A percentile compares a stretch with the other conserved stretches of the same genome.
These are phyloP conservation scores for Hemicentrotus pulcherrimus DNA, from an alignment of 35 echinoderm and acorn worm genomes.

Conservation along the genomic window DNA sequence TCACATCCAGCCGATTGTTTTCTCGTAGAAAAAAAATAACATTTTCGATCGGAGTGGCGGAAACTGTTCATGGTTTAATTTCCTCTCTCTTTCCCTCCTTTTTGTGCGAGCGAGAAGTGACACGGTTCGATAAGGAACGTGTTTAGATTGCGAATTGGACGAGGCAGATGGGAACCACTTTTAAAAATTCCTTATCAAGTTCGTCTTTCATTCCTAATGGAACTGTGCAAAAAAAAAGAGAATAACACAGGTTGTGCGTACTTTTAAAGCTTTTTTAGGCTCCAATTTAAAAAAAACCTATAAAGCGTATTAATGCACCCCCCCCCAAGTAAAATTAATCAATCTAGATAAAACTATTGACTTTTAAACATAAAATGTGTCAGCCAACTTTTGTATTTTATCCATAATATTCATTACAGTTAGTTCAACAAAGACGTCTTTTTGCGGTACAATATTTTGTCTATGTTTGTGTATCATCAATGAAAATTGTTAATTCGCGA, in stretches of 20 bases:
- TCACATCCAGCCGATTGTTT: background rate
- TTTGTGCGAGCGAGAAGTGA: background rate
- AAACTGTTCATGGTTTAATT: constrained; percentile 9
- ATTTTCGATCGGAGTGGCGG: background rate
- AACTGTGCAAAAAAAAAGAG: no score
- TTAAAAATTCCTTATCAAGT: no score
- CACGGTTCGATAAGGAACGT: background rate
- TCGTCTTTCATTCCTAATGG: no score
- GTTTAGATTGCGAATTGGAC: background rate
- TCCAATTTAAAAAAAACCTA: background rate
- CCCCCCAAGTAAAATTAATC: no score
- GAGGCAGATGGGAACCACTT: background rate
- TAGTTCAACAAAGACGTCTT: no score
- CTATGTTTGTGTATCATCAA: no score
- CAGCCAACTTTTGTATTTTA: no score
- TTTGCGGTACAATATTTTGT: no score
- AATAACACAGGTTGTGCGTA: background rate
- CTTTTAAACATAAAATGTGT: no score
- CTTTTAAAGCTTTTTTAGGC: background rate
- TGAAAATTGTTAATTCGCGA: no score
- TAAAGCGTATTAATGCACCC: background rate
- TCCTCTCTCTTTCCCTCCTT: background rate
- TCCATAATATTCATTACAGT: no score
- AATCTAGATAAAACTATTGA: no score
- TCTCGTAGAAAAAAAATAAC: background rate